These are phyloP conservation scores for Actinemys pallida DNA, from an alignment of 2,113 vertebrate species.

Conservation along the genomic window DNA sequence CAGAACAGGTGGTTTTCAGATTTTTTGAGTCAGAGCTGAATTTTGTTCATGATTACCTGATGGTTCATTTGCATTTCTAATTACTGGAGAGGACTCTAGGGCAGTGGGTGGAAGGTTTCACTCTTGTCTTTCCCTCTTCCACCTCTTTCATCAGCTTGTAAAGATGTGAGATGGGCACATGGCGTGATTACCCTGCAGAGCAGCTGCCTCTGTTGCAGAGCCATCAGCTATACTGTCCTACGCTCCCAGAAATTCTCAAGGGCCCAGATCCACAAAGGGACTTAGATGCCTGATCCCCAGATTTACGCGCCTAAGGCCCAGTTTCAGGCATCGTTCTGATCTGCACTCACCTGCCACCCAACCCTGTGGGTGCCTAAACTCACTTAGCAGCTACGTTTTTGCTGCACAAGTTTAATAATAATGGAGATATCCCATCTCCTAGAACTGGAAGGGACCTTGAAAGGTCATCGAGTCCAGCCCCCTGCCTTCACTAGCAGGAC, in stretches of 20 bases:
- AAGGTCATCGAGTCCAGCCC: no score
- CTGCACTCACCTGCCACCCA: neutral
- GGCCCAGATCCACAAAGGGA: neutral
- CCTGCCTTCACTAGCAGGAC: no score
- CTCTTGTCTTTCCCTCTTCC: neutral
- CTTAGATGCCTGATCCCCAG: neutral
- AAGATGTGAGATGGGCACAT: neutral
- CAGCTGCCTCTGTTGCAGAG: neutral
- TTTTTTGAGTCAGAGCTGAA: neutral
- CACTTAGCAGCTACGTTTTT: neutral
- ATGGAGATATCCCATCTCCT: no score
- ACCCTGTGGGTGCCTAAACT: neutral
- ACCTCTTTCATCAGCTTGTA: neutral
- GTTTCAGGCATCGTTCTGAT: neutral
- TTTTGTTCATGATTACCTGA: neutral
- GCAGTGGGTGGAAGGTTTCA: neutral
- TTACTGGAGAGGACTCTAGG: neutral
- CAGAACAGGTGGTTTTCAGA: neutral
- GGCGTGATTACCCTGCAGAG: neutral
- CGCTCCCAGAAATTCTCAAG: neutral
- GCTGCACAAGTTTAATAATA: no score
- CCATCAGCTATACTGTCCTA: neutral
- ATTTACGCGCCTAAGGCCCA: neutral
- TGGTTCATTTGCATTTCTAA: neutral
- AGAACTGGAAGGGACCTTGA: no score